Conservation (phyloP, 2,888 invertebrate genomes). For the Drosophila yooni region DNA sequence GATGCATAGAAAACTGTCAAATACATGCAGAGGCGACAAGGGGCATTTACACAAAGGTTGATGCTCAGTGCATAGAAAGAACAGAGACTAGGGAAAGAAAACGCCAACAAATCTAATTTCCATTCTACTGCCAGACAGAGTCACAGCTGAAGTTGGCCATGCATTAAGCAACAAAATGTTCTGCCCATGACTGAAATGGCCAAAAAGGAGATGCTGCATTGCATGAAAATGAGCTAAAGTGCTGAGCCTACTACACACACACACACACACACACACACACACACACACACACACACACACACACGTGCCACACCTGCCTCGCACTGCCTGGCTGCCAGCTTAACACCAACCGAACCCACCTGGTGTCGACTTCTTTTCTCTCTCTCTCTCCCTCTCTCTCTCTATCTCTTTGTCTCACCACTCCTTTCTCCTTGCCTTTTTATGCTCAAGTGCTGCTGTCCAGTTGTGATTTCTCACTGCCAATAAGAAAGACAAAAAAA, state of each 20-base stretch:
- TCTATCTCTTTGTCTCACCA: background rate
- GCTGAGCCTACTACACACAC: slow-evolving; percentile 3
- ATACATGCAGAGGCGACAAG: background rate
- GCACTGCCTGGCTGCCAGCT: slow-evolving; percentile 3
- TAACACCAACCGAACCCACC: slow-evolving; percentile 13
- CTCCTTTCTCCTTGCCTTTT: background rate
- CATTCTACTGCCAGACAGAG: slow-evolving; percentile 16
- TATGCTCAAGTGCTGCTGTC: slow-evolving; percentile 33
- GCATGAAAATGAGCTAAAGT: slow-evolving; percentile 57
- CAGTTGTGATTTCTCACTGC: slow-evolving; percentile 55
- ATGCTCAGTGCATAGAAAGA: background rate
- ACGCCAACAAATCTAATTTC: slow-evolving; percentile 40
- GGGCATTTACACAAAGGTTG: background rate
- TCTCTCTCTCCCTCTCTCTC: background rate
- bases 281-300: background rate
- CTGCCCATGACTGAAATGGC: slow-evolving; percentile 37
- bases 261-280: background rate
- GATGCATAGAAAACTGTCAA: slow-evolving; percentile 3
- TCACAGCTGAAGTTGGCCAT: slow-evolving; percentile 34
- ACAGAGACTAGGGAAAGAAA: background rate
- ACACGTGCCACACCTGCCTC: slow-evolving; percentile 28
- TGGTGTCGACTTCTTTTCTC: background rate
- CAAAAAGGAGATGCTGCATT: slow-evolving; percentile 43
- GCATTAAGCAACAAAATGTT: slow-evolving; percentile 23
- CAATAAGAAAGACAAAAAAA: slow-evolving; percentile 6